These are phyloP conservation scores for Procavia capensis DNA, from an alignment of 2,113 vertebrate species.

Conservation along the genomic window DNA sequence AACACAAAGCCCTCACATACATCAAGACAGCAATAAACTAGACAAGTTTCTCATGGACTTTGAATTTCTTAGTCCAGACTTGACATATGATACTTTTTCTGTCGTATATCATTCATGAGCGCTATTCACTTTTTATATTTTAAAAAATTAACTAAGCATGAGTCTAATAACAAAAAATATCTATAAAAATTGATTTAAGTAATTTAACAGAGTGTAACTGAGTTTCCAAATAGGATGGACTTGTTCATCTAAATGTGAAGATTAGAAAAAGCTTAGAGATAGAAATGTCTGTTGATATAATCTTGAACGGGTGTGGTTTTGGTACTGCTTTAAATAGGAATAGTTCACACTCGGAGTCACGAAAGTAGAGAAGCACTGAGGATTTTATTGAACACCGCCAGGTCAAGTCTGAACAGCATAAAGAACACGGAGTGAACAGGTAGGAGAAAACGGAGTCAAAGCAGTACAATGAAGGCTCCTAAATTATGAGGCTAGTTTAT, in stretches of 20 bases:
- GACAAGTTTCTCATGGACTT: background rate
- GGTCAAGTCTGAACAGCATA: background rate
- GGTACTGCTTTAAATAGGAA: background rate
- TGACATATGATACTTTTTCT: background rate
- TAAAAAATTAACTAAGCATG: background rate
- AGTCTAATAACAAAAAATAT: background rate
- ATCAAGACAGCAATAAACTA: background rate
- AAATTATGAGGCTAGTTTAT: background rate
- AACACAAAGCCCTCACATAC: background rate
- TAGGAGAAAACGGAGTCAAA: background rate
- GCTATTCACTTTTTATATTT: background rate
- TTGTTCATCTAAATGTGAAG: background rate
- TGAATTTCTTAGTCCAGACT: background rate
- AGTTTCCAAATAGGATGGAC: background rate
- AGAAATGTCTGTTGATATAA: background rate
- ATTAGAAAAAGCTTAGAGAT: background rate
- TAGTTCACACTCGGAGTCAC: background rate
- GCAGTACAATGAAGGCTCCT: background rate
- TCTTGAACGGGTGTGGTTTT: background rate
- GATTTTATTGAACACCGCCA: background rate
- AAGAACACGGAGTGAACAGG: background rate
- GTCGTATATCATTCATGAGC: background rate
- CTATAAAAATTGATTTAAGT: background rate
- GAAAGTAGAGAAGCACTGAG: background rate
- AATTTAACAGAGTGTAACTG: background rate